Evolutionary conservation across 2,113 vertebrate species (phyloP).

Genomic region (Clarias magur): DNA sequence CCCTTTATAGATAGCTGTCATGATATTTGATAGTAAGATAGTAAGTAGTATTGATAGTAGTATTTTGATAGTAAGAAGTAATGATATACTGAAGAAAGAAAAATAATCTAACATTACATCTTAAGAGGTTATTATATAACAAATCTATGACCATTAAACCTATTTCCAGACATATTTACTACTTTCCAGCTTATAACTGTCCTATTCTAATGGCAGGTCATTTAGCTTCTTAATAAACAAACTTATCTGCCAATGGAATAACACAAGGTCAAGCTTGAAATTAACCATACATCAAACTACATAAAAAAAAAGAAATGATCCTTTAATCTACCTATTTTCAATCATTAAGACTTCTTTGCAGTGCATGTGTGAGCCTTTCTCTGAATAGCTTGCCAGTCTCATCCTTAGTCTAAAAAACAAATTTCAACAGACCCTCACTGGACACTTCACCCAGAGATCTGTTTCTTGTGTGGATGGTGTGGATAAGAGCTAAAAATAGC

Average conservation of each 20-base stretch:
- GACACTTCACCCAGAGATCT: slow-evolving; percentile 22
- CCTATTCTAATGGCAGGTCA: not conserved
- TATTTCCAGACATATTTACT: not conserved
- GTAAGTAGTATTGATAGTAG: too few relatives aligned
- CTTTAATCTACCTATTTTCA: not conserved
- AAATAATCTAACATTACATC: not conserved
- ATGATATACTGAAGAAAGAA: not conserved
- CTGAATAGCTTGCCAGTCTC: not conserved
- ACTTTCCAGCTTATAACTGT: not conserved
- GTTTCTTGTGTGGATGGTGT: slow-evolving; percentile 12
- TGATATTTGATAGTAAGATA: not conserved
- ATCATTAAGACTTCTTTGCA: not conserved
- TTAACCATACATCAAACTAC: not conserved
- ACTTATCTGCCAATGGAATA: not conserved
- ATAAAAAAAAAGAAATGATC: not conserved
- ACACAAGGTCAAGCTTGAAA: not conserved
- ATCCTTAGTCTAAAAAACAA: slow-evolving; percentile 18
- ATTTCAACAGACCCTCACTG: slow-evolving; percentile 17
- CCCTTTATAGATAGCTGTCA: not conserved
- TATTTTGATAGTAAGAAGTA: too few relatives aligned
- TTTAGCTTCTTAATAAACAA: not conserved
- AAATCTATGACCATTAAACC: not conserved
- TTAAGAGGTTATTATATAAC: not conserved
- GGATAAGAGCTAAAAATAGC: slow-evolving; percentile 49
- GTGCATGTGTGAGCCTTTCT: not conserved